These are phyloP conservation scores for Oceanodroma tethys DNA, from an alignment of 2,113 vertebrate species.

Conservation along the genomic window DNA sequence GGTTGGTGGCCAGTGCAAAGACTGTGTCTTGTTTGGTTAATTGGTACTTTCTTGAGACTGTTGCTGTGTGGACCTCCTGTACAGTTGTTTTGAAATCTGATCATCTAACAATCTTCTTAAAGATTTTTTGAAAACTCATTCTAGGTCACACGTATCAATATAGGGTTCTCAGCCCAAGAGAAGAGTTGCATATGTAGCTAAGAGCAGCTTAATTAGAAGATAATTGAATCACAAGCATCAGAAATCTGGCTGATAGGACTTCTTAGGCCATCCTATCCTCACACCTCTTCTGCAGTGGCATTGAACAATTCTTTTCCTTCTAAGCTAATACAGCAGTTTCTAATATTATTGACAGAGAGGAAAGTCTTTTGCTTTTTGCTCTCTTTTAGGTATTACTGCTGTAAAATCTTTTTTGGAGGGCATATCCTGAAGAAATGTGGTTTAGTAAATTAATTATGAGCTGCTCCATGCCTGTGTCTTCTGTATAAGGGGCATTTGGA, in stretches of 20 bases:
- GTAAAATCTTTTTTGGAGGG: neutral
- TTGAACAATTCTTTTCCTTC: neutral
- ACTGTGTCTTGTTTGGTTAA: neutral
- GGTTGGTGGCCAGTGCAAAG: neutral
- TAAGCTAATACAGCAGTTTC: neutral
- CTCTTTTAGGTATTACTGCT: neutral
- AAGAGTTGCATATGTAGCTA: neutral
- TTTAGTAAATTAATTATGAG: neutral
- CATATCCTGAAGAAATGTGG: neutral
- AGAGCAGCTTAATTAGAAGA: slow-evolving; percentile 24
- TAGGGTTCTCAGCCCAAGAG: neutral
- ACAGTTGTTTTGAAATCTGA: neutral
- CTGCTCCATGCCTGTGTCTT: neutral
- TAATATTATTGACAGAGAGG: neutral
- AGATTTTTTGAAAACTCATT: neutral
- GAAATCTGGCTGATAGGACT: neutral
- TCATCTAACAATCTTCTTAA: neutral
- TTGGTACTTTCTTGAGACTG: neutral
- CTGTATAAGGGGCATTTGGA: neutral
- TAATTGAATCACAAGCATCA: neutral
- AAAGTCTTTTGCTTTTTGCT: neutral
- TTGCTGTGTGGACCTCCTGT: neutral
- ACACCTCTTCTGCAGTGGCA: neutral
- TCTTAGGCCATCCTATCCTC: neutral
- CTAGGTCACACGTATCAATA: neutral